A percentile compares a stretch with the other conserved stretches of the same genome.
Conservation (phyloP, 1,140 invertebrate species). For the Drosophila repletoides region DNA sequence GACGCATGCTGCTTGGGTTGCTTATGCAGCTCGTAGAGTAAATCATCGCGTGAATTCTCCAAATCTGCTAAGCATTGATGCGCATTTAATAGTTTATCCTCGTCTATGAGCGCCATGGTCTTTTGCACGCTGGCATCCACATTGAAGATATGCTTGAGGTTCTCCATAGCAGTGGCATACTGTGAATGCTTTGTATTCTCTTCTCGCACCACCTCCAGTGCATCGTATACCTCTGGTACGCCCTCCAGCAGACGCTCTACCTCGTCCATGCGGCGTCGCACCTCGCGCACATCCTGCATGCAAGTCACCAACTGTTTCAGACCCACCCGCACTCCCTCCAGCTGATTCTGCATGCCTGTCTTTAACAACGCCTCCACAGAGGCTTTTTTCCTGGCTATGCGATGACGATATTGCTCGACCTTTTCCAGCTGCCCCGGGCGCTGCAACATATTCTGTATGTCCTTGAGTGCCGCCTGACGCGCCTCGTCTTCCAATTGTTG, state of each 20-base stretch:
- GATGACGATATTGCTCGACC: conserved; percentile 84
- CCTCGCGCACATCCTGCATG: conserved; percentile 92
- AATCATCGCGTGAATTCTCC: conserved; percentile 97
- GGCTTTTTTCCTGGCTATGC: conserved; percentile 92
- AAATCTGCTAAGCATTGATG: conserved; percentile 97
- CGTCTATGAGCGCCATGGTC: conserved; percentile 96
- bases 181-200: conserved; percentile 97
- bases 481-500: conserved; percentile 92
- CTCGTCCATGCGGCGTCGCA: conserved; percentile 87
- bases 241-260: conserved; percentile 86
- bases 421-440: conserved; percentile 97
- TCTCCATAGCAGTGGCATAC: conserved; percentile 98
- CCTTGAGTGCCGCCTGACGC: conserved; percentile 91
- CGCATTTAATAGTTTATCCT: conserved; percentile 96
- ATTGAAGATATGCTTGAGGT: conserved; percentile 98
- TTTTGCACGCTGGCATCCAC: conserved; percentile 98
- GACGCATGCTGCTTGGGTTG: conserved; percentile 93
- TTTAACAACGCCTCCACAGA: conserved; percentile 98
- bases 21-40: conserved; percentile 97
- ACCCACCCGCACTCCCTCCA: conserved; percentile 97
- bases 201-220: conserved; percentile 92
- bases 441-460: conserved; percentile 97
- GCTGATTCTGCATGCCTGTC: conserved; percentile 98
- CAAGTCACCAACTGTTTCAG: conserved; percentile 94
- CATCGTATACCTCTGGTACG: conserved; percentile 88